Evolutionary conservation across 2,797 vertebrate species (phyloP), one percentile per base, ranked within the genome.

Genomic region (Acipenser ruthenus): DNA sequence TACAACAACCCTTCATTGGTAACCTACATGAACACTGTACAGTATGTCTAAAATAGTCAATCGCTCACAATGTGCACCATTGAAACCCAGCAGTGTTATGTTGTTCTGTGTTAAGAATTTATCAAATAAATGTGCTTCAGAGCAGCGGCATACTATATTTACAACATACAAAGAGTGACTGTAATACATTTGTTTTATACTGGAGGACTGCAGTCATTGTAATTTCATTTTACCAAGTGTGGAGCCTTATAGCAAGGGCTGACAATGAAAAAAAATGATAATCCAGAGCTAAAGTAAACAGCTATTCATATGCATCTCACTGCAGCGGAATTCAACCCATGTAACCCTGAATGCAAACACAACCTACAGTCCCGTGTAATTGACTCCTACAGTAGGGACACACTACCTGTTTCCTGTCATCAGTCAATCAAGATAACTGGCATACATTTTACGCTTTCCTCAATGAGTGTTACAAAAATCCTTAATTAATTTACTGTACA

Each of bases 281-380:
- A 69, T 62, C 71, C 67, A 70, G 61, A 65, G 69, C 70, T 68
- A 68, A 69, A 73, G 71, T 75, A 76, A 77, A 74, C 70, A 76
- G 75, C 74, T 72, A 77, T 77, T 75, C 73, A 68, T 79, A 77
- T 76, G 75, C 74, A 72, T 76, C 69, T 59, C 12, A 61, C 51
- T 60, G 67, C 67, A 73, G 75, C 61, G 69, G 72, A 68, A 59
- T 63, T 62, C 67, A 72, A 37, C 37, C 37, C 37, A 4, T 37
- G 37, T 37, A 37, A 37, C 37, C 37, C 37, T 37, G 37, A 37
- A 4, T 37, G 37, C 37, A 37, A 37, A 37, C 37, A 37, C 4
- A 37, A 37, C 37, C 37, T 37, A 4, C 37, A 37, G 37, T 5
- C 37, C 37, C 37, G 0, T 37, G 37, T 37, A 37, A 37, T 37